phyloP scores from a whole-genome alignment of 2,113 vertebrate genomes.

The Odobenus rosmarus region DNA sequence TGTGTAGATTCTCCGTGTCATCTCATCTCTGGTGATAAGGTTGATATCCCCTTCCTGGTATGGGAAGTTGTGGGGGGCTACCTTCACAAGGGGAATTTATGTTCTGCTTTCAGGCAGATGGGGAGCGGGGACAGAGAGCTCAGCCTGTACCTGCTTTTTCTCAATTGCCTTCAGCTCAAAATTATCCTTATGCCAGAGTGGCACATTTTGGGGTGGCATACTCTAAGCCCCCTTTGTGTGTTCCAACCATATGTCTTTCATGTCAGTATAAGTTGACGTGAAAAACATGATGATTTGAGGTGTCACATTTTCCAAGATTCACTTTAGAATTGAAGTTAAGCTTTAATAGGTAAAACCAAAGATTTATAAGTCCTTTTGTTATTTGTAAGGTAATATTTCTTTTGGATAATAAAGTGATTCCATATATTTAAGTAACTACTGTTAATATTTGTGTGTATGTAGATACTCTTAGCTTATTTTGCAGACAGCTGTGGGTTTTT shows the following conservation, averaged over 20 bases:
- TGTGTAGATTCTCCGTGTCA: neutral
- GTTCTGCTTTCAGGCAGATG: neutral
- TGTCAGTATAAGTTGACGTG: neutral
- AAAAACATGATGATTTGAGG: neutral
- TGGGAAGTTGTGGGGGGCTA: neutral
- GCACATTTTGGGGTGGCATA: neutral
- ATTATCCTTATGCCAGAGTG: neutral
- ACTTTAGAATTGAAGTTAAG: constrained; percentile 24
- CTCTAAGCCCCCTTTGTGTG: neutral
- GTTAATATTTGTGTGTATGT: neutral
- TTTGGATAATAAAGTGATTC: constrained; percentile 1
- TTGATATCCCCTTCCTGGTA: neutral
- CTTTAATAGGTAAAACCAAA: neutral
- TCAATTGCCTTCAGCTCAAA: neutral
- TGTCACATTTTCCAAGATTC: neutral
- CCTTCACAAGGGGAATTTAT: neutral
- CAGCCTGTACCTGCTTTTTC: neutral
- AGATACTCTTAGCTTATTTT: neutral
- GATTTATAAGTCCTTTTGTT: neutral
- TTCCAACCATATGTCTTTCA: neutral
- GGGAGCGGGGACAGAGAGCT: neutral
- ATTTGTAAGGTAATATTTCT: neutral
- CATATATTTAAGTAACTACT: neutral
- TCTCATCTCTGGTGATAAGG: neutral
- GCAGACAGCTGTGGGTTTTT: neutral